Percentiles rank a stretch among this genome's conserved stretches.
These are phyloP conservation scores for Plebejus argus DNA, from an alignment of 2,888 invertebrate species.

Conservation along the genomic window DNA sequence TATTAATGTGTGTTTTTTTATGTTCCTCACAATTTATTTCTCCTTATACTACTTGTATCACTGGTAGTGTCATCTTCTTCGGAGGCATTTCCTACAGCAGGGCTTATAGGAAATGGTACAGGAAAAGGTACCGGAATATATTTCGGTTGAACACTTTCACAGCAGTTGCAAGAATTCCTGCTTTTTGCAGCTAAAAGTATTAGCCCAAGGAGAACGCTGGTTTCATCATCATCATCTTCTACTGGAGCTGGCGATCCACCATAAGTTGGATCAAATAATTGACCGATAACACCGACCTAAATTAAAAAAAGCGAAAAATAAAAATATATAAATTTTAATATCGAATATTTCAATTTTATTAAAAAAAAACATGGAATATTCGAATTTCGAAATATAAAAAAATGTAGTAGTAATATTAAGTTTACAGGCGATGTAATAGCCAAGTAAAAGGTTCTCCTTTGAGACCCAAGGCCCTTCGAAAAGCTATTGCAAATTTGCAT, in stretches of 20 bases:
- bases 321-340: background rate
- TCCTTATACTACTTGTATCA: background rate
- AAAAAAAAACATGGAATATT: no score
- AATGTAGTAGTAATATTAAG: background rate
- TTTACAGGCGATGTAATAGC: background rate
- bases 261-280: background rate
- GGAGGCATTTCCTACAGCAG: background rate
- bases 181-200: slow-evolving; percentile 56
- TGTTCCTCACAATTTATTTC: background rate
- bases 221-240: slow-evolving; percentile 54
- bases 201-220: slow-evolving; percentile 57
- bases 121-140: slow-evolving; percentile 14
- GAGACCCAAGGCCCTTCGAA: background rate
- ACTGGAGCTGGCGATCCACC: background rate
- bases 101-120: background rate
- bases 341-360: background rate
- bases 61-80: background rate
- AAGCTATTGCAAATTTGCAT: slow-evolving; percentile 3
- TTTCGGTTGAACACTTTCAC: slow-evolving; percentile 43
- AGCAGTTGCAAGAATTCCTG: slow-evolving; percentile 49
- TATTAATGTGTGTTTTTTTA: background rate
- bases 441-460: slow-evolving; percentile 3
- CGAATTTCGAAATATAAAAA: background rate
- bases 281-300: slow-evolving; percentile 3
- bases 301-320: background rate